These are phyloP conservation scores for Archips crataeganus DNA, from an alignment of 2,888 invertebrate species.

Conservation along the genomic window DNA sequence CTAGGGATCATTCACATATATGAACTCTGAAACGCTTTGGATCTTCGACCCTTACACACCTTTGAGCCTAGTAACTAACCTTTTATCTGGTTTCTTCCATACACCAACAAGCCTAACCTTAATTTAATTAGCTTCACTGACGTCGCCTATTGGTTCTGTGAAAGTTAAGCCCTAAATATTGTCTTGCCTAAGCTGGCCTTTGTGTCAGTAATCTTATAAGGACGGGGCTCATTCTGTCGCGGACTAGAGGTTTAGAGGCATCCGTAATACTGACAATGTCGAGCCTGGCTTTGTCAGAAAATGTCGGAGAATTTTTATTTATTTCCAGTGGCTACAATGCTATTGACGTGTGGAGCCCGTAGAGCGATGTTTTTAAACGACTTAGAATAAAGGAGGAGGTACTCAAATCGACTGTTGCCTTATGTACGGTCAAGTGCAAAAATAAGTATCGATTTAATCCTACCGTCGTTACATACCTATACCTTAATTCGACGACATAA, in stretches of 20 bases:
- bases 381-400: no score
- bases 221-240: slow-evolving; percentile 67
- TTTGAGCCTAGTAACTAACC: no score
- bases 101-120: background rate
- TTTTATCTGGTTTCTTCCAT: background rate
- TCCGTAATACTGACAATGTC: slow-evolving; percentile 70
- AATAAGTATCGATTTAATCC: no score
- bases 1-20: no score
- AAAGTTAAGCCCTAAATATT: slow-evolving; percentile 77
- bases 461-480: no score
- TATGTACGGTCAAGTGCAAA: no score
- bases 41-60: no score
- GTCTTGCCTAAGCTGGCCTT: slow-evolving; percentile 73
- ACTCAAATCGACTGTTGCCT: no score
- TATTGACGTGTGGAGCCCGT: slow-evolving; percentile 1
- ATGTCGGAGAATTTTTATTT: slow-evolving; percentile 52
- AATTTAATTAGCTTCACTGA: background rate
- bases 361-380: background rate
- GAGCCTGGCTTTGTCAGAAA: slow-evolving; percentile 50
- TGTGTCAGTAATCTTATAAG: slow-evolving; percentile 70
- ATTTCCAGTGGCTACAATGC: slow-evolving; percentile 29
- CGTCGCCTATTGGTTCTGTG: slow-evolving; percentile 45
- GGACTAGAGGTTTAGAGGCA: slow-evolving; percentile 67
- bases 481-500: no score
- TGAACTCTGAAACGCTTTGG: no score